Evolutionary conservation across 2,888 invertebrate species (phyloP).

Genomic region (Formica aserva): DNA sequence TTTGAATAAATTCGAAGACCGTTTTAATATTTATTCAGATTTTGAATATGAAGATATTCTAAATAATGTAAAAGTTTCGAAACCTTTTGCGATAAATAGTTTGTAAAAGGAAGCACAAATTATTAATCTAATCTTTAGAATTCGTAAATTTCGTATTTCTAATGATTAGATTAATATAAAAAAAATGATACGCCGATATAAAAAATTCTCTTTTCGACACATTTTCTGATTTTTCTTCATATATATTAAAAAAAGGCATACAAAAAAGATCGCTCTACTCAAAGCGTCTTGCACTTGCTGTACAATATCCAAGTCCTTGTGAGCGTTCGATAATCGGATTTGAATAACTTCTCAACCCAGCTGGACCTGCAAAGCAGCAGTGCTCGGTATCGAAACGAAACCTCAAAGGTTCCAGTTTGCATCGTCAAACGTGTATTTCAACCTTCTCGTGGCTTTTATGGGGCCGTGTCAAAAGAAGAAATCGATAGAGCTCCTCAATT

Average conservation of each 20-base stretch:
- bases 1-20: background rate
- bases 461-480: slow-evolving; percentile 71
- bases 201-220: background rate
- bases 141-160: too few relatives aligned
- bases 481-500: slow-evolving; percentile 75
- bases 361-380: background rate
- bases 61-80: background rate
- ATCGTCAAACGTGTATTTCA: slow-evolving; percentile 48
- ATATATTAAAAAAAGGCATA: background rate
- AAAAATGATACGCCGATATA: background rate
- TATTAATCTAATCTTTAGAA: background rate
- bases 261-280: background rate
- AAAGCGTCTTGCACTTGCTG: background rate
- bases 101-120: background rate
- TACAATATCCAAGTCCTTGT: background rate
- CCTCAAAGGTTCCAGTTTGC: slow-evolving; percentile 54
- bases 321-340: slow-evolving; percentile 11
- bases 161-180: background rate
- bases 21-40: too few relatives aligned
- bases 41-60: background rate
- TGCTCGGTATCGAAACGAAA: slow-evolving; percentile 47
- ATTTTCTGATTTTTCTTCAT: background rate
- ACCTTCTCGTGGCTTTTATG: slow-evolving; percentile 61
- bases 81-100: background rate
- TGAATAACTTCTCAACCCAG: slow-evolving; percentile 11